phyloP scores from a whole-genome alignment of 2,888 invertebrate genomes.

The Macrosoma leucophasiata region DNA sequence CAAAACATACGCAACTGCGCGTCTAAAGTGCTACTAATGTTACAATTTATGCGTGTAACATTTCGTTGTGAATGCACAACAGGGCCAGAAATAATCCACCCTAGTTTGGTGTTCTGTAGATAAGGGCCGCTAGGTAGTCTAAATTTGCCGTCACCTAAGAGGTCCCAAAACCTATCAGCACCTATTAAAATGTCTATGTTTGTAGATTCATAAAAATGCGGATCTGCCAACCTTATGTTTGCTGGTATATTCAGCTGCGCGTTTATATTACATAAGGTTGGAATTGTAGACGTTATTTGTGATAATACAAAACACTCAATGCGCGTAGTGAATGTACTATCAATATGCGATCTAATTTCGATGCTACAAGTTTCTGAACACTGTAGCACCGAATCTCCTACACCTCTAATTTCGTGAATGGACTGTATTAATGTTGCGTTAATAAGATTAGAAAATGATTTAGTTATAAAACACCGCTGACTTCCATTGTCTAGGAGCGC shows the following conservation, averaged over 20 bases:
- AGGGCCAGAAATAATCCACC: slow-evolving; percentile 26
- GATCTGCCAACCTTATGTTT: slow-evolving; percentile 18
- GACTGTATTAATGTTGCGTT: slow-evolving; percentile 25
- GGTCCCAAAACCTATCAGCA: slow-evolving; percentile 24
- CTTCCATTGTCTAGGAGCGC: slow-evolving; percentile 26
- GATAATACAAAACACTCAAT: slow-evolving; percentile 15
- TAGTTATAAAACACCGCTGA: slow-evolving; percentile 23
- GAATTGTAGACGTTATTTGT: slow-evolving; percentile 9
- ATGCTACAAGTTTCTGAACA: slow-evolving; percentile 20
- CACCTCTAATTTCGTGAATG: slow-evolving; percentile 22
- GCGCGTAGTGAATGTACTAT: slow-evolving; percentile 3
- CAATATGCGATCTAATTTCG: slow-evolving; percentile 15
- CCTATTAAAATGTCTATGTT: slow-evolving; percentile 22
- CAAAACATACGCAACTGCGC: slow-evolving; percentile 20
- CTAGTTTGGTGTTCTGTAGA: slow-evolving; percentile 23
- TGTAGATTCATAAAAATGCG: slow-evolving; percentile 7
- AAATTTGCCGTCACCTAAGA: slow-evolving; percentile 17
- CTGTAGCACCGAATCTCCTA: slow-evolving; percentile 21
- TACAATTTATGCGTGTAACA: slow-evolving; percentile 17
- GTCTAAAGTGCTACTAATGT: slow-evolving; percentile 17
- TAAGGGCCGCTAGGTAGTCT: slow-evolving; percentile 22
- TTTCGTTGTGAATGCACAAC: slow-evolving; percentile 4
- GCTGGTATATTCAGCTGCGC: slow-evolving; percentile 10
- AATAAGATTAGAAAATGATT: slow-evolving; percentile 21
- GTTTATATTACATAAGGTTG: neutral